Conservation (phyloP, 1,140 invertebrate genomes). For the Lethrus apterus region DNA sequence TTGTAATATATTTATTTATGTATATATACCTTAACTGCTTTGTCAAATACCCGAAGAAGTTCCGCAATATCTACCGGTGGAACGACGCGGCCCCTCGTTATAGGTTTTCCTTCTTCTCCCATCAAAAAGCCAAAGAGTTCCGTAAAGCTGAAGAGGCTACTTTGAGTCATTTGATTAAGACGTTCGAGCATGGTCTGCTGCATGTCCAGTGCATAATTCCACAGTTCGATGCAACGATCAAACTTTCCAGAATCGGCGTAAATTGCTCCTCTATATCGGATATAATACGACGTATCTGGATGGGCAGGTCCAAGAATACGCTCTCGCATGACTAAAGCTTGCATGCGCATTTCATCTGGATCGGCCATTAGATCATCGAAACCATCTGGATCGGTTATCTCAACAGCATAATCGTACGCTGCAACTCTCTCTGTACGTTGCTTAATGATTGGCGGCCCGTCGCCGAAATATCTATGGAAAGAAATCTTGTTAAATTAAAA, state of each 20-base stretch:
- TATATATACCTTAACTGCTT: too few species aligned
- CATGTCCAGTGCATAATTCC: constrained; percentile 96
- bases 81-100: constrained; percentile 61
- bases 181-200: constrained; percentile 88
- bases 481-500: constrained; percentile 17
- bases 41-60: constrained; percentile 71
- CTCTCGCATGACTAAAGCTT: constrained; percentile 88
- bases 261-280: constrained; percentile 85
- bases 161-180: constrained; percentile 91
- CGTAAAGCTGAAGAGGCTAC: constrained; percentile 85
- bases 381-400: constrained; percentile 69
- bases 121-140: constrained; percentile 95
- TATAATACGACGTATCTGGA: constrained; percentile 94
- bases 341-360: constrained; percentile 94
- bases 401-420: constrained; percentile 81
- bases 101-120: constrained; percentile 61
- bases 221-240: constrained; percentile 71
- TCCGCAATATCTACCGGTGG: constrained; percentile 73
- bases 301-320: constrained; percentile 85
- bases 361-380: constrained; percentile 83
- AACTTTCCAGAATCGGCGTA: constrained; percentile 81
- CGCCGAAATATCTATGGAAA: constrained; percentile 49
- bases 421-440: constrained; percentile 50
- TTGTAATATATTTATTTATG: too few species aligned
- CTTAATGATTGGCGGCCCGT: constrained; percentile 44